Base-by-base conservation (phyloP, 2,113 vertebrate species). In the Pterocles burchelli region DNA sequence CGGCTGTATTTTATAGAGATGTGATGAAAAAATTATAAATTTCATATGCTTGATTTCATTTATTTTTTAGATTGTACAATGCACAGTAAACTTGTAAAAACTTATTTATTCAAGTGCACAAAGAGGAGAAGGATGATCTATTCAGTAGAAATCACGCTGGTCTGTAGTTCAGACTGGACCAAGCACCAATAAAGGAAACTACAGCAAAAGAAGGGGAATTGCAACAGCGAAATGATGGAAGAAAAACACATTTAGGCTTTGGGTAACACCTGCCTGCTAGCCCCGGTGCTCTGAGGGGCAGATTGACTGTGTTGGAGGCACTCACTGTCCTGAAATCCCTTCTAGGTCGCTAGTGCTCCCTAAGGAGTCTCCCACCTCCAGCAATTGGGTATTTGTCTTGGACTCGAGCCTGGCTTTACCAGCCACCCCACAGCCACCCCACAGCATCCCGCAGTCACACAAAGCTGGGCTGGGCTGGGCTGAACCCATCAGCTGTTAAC, bases 21-120 rank as follows among this genome's bases (percentile, higher is more conserved):
- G 91, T 93, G 96, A 82, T 90, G 88, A 88, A 72, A 96, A 85
- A 11, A 88, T 85, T 92, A 89, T 80, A 57, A 68, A 93, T 93
- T 96, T 96, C 97, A 77, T 95, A 85, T 89, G 46, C 89, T 95
- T 94, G 70, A 90, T 94, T 96, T 96, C 95, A 49, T 97, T 96
- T 97, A 70, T 90, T 97, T 96, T 96, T 98, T 97, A 95, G 93
- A 85, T 91, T 93, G 90, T 97, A 94, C 96, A 80, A 93, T 93
- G 97, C 96, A 96, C 97, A 96, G 93, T 89, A 78, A 96, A 95
- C 90, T 91, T 91, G 85, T 91, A 71, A 80, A 96, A 28, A 87
- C 72, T 91, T 97, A 97, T 97, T 98, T 98, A 97, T 97, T 97
- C 2, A 46, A 91, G 91, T 95, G 95, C 88, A 93, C 95, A 94